A percentile compares a stretch with the other conserved stretches of the same genome.
Evolutionary conservation across 1,140 invertebrate species (phyloP).

Genomic region (Caerostris extrusa): DNA sequence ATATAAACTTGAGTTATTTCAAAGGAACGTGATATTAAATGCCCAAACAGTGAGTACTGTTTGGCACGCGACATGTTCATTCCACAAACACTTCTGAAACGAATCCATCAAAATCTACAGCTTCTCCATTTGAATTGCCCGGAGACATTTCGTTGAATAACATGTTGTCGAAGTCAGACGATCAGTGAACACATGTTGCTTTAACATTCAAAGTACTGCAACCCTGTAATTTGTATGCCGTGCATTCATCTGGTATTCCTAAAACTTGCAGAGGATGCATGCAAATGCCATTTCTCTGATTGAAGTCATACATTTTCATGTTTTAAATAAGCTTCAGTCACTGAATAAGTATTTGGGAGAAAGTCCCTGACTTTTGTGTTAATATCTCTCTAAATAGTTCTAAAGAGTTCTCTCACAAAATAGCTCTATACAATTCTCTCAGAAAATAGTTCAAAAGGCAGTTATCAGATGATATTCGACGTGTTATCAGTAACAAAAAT

Average conservation of each 20-base stretch:
- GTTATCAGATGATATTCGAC: too few relatives aligned
- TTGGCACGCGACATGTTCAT: neutral
- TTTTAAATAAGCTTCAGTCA: neutral
- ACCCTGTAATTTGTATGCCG: neutral
- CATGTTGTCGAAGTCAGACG: neutral
- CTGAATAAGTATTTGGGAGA: too few relatives aligned
- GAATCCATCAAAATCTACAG: neutral
- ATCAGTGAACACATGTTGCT: neutral
- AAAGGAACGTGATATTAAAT: neutral
- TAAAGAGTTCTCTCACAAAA: too few relatives aligned
- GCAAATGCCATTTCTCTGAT: neutral
- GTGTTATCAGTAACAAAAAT: too few relatives aligned
- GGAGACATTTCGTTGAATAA: neutral
- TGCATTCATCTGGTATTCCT: neutral
- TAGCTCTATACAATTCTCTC: too few relatives aligned
- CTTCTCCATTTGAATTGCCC: neutral
- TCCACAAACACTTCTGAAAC: neutral
- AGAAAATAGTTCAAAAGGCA: too few relatives aligned
- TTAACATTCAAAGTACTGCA: neutral
- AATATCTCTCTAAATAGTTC: too few relatives aligned
- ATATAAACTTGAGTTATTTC: neutral
- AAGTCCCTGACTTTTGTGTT: too few relatives aligned
- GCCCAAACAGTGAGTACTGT: neutral
- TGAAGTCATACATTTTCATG: neutral
- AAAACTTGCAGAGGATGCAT: neutral